These are phyloP conservation scores for Stenodema calcarata DNA, from an alignment of 2,888 invertebrate species.

Conservation along the genomic window DNA sequence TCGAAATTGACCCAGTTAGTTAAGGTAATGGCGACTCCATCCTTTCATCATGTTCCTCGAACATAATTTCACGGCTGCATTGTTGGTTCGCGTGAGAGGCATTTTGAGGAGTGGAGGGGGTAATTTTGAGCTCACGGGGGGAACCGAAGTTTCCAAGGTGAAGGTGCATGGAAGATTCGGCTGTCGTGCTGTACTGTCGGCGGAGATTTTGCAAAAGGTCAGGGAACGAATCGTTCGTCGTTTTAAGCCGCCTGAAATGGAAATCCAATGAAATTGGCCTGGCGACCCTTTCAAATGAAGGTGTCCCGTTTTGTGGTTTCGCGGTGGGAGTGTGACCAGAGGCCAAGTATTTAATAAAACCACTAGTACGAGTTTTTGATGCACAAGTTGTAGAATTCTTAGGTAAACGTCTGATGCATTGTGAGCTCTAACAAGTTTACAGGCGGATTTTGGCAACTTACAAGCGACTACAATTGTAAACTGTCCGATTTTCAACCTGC, in stretches of 20 bases:
- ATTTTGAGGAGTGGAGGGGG: not conserved
- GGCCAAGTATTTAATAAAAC: too few relatives aligned
- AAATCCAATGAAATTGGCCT: too few relatives aligned
- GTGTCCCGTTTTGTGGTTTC: too few relatives aligned
- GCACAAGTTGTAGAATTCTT: too few relatives aligned
- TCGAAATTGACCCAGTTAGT: slow-evolving; percentile 2
- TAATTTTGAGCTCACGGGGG: not conserved
- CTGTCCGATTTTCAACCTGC: too few relatives aligned
- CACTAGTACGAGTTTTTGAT: too few relatives aligned
- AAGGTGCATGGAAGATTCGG: not conserved
- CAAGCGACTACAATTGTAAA: too few relatives aligned
- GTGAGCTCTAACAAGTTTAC: too few relatives aligned
- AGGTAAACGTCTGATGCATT: too few relatives aligned
- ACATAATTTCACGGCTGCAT: not conserved
- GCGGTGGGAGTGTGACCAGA: too few relatives aligned
- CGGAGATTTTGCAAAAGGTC: not conserved
- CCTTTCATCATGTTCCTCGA: not conserved
- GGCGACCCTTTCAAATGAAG: too few relatives aligned
- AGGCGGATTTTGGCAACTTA: too few relatives aligned
- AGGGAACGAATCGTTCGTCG: not conserved
- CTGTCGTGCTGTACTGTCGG: not conserved
- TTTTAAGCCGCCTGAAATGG: not conserved
- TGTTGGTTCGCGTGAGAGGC: not conserved
- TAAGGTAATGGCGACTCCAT: not conserved
- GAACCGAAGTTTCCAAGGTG: not conserved